phyloP scores from a whole-genome alignment of 1,140 invertebrate species.

The Hycleus cichorii region DNA sequence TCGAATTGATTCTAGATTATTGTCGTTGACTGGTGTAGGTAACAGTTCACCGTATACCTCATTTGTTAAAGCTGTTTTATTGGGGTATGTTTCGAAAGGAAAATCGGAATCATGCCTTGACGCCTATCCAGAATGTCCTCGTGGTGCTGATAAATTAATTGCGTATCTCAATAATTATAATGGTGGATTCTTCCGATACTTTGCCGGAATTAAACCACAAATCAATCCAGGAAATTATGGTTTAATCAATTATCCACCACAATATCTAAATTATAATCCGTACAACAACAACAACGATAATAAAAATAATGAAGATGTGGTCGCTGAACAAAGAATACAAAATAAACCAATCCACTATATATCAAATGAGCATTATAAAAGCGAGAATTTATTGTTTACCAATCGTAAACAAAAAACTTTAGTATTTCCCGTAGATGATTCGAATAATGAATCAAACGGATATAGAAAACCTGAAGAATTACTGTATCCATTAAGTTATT shows the following conservation, averaged over 20 bases:
- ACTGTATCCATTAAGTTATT: slow-evolving; percentile 4
- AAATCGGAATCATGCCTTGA: slow-evolving; percentile 53
- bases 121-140: slow-evolving; percentile 66
- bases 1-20: slow-evolving; percentile 40
- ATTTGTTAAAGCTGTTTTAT: slow-evolving; percentile 63
- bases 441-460: slow-evolving; percentile 4
- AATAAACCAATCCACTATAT: slow-evolving; percentile 14
- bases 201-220: slow-evolving; percentile 44
- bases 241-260: slow-evolving; percentile 9
- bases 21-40: slow-evolving; percentile 41
- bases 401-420: slow-evolving; percentile 8
- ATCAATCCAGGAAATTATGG: background rate
- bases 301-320: background rate
- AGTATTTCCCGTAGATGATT: slow-evolving; percentile 16
- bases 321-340: slow-evolving; percentile 20
- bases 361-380: background rate
- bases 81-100: slow-evolving; percentile 58
- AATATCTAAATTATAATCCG: background rate
- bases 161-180: slow-evolving; percentile 80
- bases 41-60: slow-evolving; percentile 54
- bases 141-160: slow-evolving; percentile 60
- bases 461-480: slow-evolving; percentile 21
- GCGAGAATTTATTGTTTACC: background rate
- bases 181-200: slow-evolving; percentile 75
- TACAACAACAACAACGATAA: background rate